Conservation (phyloP, 2,888 invertebrate species). For the Tachina fera region DNA sequence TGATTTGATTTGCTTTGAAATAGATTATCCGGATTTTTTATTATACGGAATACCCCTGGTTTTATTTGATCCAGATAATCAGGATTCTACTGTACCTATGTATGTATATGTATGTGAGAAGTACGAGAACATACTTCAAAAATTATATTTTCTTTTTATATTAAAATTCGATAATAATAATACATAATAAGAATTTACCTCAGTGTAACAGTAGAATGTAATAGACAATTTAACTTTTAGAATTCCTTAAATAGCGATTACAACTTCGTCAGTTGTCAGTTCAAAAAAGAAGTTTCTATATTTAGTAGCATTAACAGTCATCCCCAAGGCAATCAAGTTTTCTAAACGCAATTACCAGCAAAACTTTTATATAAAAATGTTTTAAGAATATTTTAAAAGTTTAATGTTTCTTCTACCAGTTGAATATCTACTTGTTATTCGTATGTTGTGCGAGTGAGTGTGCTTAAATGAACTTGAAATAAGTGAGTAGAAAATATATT, state of each 20-base stretch:
- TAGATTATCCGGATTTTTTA: too few species aligned
- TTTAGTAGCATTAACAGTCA: conserved; percentile 3
- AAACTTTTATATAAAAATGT: conserved; percentile 7
- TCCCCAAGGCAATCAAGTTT: conserved; percentile 57
- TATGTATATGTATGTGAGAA: too few species aligned
- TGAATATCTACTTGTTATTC: conserved; percentile 10
- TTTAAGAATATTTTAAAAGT: not conserved
- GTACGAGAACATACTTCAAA: not conserved
- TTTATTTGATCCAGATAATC: too few species aligned
- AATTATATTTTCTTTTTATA: not conserved
- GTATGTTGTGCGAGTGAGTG: not conserved
- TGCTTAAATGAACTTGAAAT: conserved; percentile 39
- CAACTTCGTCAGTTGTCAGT: conserved; percentile 35
- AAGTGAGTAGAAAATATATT: not conserved
- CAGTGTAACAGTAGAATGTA: conserved; percentile 9
- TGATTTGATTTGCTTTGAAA: too few species aligned
- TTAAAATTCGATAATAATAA: not conserved
- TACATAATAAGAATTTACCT: not conserved
- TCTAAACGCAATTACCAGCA: conserved; percentile 30
- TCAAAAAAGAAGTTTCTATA: conserved; percentile 46
- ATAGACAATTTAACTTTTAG: conserved; percentile 5
- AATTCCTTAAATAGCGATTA: conserved; percentile 49
- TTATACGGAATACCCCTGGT: too few species aligned
- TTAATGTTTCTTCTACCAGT: conserved; percentile 13
- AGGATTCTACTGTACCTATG: too few species aligned